Evolutionary conservation across 2,888 invertebrate genomes (phyloP), one percentile per base, ranked within the genome.

Genomic region (Ganaspis brasiliensis): DNA sequence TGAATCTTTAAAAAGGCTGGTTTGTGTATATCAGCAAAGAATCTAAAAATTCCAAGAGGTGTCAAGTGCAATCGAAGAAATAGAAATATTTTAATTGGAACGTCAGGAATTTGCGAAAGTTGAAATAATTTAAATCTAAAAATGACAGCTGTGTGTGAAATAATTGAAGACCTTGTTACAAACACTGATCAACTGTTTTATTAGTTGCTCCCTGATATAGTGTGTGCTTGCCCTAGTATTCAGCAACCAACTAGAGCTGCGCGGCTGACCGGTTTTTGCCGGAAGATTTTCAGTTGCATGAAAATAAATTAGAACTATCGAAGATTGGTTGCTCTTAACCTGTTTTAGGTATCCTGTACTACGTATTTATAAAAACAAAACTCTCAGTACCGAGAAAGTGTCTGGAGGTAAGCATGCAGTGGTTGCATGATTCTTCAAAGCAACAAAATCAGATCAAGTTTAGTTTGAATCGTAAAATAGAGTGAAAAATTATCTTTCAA

Each of bases 241-340:
- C 67, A 45, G 67, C 67, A 67, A 19, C 40, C 67, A 67, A 45
- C 40, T 67, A 67, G 67, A 67, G 6, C 67, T 67, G 35, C 9
- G 19, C 24, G 21, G 45, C 45, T 67, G 67, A 67, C 67, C 45
- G 67, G 67, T 67, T 67, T 67, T 67, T 67, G 67, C 45, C 67
- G 67, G 67, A 67, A 67, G 67, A 67, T 67, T 67, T 67, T 67
- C 67, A 67, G 24, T 67, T 67, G 45, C 67, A 40, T 45, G 40
- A 45, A 24, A 14, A 67, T 45, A 67, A 40, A 67, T 67, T 67
- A 67, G 67, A 67, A 67, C 40, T 45, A 67, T 67, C 40, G 45
- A 67, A 67, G 67, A 67, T 67, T 67, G 67, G 67, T 40, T 67
- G 67, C 40, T 67, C 67, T 67, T 40, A 67, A 67, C 67, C 67